phyloP scores from a whole-genome alignment of 2,888 invertebrate species.

The Tetranychus piercei region DNA sequence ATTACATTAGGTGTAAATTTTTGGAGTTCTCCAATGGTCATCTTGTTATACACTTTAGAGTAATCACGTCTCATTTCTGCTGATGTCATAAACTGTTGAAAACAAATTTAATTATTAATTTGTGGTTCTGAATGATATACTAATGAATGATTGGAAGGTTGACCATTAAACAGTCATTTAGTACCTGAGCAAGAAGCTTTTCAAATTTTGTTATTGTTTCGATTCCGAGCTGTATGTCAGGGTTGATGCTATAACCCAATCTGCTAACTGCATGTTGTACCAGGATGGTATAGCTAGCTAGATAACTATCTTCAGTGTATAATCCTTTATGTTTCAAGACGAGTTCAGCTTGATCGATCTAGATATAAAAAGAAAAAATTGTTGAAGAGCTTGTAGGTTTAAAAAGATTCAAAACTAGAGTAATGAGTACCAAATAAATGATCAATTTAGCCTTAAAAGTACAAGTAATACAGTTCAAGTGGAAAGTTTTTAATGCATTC shows the following conservation, averaged over 20 bases:
- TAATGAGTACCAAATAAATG: neutral
- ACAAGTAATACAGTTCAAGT: neutral
- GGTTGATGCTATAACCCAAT: neutral
- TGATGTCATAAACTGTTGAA: constrained; percentile 54
- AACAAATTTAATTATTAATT: neutral
- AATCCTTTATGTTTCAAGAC: neutral
- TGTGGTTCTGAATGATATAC: no score
- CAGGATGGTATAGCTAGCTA: neutral
- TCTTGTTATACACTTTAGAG: constrained; percentile 72
- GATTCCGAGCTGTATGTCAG: neutral
- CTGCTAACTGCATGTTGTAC: neutral
- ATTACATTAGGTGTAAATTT: constrained; percentile 40
- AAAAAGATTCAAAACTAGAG: no score
- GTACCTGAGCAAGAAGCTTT: neutral
- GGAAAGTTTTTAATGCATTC: neutral
- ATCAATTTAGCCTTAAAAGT: neutral
- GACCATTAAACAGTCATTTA: neutral
- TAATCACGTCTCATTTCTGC: constrained; percentile 76
- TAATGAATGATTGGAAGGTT: neutral
- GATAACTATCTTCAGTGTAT: neutral
- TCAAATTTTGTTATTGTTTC: neutral
- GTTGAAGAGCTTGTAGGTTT: no score
- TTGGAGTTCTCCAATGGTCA: constrained; percentile 57
- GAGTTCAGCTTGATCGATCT: constrained; percentile 8
- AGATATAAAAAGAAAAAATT: neutral